Evolutionary conservation across 2,888 invertebrate species (phyloP).

Genomic region (Microctonus aethiopoides): DNA sequence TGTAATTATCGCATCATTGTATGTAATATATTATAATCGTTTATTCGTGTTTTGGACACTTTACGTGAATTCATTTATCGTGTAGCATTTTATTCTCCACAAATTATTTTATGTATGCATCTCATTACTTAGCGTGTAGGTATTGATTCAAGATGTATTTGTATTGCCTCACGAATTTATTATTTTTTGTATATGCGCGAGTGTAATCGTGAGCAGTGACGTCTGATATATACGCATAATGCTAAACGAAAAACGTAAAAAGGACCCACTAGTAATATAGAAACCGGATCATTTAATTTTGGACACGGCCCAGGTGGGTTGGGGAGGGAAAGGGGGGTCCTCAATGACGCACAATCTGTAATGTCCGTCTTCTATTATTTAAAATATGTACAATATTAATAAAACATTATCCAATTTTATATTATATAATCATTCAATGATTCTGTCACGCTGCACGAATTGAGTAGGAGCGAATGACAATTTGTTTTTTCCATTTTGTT

Average conservation of each 20-base stretch:
- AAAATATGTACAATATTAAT: conserved; percentile 66
- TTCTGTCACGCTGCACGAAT: conserved; percentile 56
- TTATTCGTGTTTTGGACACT: conserved; percentile 31
- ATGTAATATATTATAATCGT: conserved; percentile 40
- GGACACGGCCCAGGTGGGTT: conserved; percentile 44
- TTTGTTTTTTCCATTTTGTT: conserved; percentile 29
- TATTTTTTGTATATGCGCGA: conserved; percentile 27
- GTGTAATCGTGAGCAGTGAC: conserved; percentile 32
- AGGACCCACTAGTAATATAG: conserved; percentile 46
- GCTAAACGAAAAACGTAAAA: conserved; percentile 57
- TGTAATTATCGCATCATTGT: conserved; percentile 30
- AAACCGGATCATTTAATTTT: conserved; percentile 41
- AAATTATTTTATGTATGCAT: background rate
- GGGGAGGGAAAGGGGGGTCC: too few species aligned
- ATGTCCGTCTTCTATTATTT: conserved; percentile 63
- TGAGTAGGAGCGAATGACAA: conserved; percentile 52
- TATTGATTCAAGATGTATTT: background rate
- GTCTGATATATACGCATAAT: conserved; percentile 45
- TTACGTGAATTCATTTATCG: conserved; percentile 30
- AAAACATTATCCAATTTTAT: conserved; percentile 51
- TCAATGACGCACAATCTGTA: conserved; percentile 58
- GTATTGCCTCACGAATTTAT: conserved; percentile 15
- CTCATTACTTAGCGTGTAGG: background rate
- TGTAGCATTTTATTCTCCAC: conserved; percentile 24
- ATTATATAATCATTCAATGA: conserved; percentile 55